Evolutionary conservation across 1,140 invertebrate species (phyloP).

Genomic region (Meteorus sp.): DNA sequence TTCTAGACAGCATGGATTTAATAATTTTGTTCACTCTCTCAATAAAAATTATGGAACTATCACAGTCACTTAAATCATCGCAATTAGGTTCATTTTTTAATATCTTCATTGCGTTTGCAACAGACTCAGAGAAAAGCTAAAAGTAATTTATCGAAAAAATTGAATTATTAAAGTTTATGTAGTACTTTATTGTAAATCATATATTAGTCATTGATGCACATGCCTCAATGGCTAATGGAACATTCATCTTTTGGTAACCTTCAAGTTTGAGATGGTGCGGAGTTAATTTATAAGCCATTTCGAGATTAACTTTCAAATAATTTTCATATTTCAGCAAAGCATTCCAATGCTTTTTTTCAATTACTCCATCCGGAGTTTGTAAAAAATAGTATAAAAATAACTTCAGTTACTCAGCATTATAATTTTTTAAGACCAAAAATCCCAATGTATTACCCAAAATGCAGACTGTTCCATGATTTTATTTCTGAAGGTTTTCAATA

Average conservation of each 20-base stretch:
- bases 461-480: conserved; percentile 1
- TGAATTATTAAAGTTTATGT: not conserved
- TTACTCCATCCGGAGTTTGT: conserved; percentile 25
- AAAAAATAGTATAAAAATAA: not conserved
- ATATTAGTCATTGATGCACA: not conserved
- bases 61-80: too few relatives aligned
- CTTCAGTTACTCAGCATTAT: too few relatives aligned
- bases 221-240: not conserved
- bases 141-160: not conserved
- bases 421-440: conserved; percentile 6
- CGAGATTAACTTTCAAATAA: not conserved
- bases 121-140: not conserved
- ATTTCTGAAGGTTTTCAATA: conserved; percentile 27
- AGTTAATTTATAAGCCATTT: not conserved
- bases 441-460: conserved; percentile 13
- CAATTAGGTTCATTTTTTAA: not conserved
- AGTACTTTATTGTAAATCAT: too few relatives aligned
- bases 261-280: not conserved
- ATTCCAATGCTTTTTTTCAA: conserved; percentile 17
- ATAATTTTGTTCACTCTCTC: too few relatives aligned
- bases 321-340: conserved; percentile 8
- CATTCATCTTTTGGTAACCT: not conserved
- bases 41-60: too few relatives aligned
- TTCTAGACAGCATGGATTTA: too few relatives aligned
- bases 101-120: not conserved